phyloP scores from a whole-genome alignment of 2,113 vertebrate species.

The Perognathus longimembris region DNA sequence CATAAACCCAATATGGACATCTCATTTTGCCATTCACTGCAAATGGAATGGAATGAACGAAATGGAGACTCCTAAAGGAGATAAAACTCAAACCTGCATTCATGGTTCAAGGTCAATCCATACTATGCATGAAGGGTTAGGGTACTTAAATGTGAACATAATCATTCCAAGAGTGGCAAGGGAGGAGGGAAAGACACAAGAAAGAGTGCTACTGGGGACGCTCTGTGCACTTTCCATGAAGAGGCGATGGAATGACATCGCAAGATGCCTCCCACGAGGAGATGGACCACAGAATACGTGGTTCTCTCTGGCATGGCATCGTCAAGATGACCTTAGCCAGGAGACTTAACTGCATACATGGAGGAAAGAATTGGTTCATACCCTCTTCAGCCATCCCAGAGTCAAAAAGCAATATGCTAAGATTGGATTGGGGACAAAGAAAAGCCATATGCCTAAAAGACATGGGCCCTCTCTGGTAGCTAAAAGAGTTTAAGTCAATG shows the following conservation, averaged over 20 bases:
- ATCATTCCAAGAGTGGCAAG: too few species aligned
- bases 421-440: neutral
- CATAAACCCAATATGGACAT: neutral
- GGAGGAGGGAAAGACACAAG: neutral
- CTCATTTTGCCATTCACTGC: neutral
- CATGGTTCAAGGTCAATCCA: fast-evolving
- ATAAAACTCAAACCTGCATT: neutral
- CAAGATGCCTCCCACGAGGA: neutral
- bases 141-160: neutral
- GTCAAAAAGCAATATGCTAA: neutral
- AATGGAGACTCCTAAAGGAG: neutral
- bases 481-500: too few species aligned
- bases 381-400: neutral
- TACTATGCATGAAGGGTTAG: neutral
- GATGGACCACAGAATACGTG: neutral
- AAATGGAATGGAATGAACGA: neutral
- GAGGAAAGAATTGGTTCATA: neutral
- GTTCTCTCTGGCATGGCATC: neutral
- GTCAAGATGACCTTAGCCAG: neutral
- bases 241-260: neutral
- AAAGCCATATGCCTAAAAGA: neutral
- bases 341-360: fast-evolving
- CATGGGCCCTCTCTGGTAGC: neutral
- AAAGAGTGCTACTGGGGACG: too few species aligned
- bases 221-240: neutral